Evolutionary conservation across 2,113 vertebrate genomes (phyloP).

Genomic region (Dasyurus viverrinus): DNA sequence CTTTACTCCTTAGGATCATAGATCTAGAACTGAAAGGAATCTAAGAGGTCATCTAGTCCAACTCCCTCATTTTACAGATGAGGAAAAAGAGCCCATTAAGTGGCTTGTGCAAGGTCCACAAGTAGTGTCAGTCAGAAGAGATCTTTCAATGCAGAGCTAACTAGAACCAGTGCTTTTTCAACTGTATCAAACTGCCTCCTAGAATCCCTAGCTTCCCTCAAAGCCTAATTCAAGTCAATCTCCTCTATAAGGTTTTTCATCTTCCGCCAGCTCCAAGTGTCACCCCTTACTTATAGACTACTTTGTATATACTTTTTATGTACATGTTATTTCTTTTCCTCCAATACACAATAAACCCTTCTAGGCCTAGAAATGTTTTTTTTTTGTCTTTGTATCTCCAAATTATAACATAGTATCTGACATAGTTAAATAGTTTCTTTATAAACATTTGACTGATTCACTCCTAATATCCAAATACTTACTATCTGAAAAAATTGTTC

Average conservation of each 20-base stretch:
- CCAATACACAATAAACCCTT: constrained; percentile 31
- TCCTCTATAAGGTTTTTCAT: background rate
- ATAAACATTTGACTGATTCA: constrained; percentile 36
- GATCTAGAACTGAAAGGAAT: background rate
- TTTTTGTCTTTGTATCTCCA: constrained; percentile 18
- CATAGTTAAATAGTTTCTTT: background rate
- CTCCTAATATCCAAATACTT: constrained; percentile 43
- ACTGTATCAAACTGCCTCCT: background rate
- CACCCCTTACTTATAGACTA: background rate
- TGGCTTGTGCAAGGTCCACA: background rate
- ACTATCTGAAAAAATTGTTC: constrained; percentile 27
- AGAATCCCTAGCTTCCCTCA: background rate
- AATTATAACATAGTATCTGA: constrained; percentile 11
- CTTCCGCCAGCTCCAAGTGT: background rate
- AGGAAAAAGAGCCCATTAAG: background rate
- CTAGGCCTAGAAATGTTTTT: constrained; percentile 3
- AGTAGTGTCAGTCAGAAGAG: background rate
- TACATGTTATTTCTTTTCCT: constrained; percentile 35
- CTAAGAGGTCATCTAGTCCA: background rate
- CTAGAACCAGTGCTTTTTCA: background rate
- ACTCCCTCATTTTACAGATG: background rate
- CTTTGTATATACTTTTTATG: constrained; percentile 4
- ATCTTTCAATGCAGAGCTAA: background rate
- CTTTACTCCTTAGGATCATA: background rate
- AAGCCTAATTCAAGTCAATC: background rate